Base-by-base conservation (phyloP, 2,797 vertebrate species). In the Brotula barbata region DNA sequence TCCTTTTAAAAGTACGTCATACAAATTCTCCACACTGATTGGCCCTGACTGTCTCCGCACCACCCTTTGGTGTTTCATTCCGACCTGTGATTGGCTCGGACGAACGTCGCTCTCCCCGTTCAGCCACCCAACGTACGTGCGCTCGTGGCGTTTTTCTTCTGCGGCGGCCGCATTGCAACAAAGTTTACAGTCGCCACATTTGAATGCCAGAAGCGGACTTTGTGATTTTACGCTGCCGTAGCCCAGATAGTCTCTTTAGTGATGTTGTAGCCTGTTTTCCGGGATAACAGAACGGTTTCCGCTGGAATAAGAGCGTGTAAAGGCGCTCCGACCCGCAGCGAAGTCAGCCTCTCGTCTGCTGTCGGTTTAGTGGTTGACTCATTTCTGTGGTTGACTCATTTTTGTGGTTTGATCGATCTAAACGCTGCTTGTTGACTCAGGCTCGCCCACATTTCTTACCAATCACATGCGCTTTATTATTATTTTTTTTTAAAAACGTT, bases 131-230 rank as follows among this genome's bases (percentile, higher is more conserved):
- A 77, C 79, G 49, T 79, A 41, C 44, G 20, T 25, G 25, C 14
- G 61, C 31, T 47, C 58, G 63, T 66, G 52, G 49, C 72, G 54
- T 48, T 57, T 50, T n/a, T 22, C 16, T 15, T 17, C 10, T 36
- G 36, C 47, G 19, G 67, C 20, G 68, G 46, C 74, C 64, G 57
- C 84, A 54, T 77, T 71, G 78, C 72, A 62, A 67, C 61, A 51
- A 89, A 89, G 73, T 89, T 90, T 75, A 46, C 73, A 44, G 25
- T 17, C 13, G 55, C 37, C 44, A 40, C 78, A 2, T 57, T 71
- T 53, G 42, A 68, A 47, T 14, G 17, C 14, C 6, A 2, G 2
- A 13, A 10, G 16, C 13, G 16, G 45, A 25, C 23, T 62, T 66
- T 36, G 5, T 0, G 10, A 39, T 22, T 20, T 11, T 0, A 1